Percentiles rank a stretch among this genome's conserved stretches.
These are phyloP conservation scores for Cheilosia urbana DNA, from an alignment of 2,888 invertebrate species.

Conservation along the genomic window DNA sequence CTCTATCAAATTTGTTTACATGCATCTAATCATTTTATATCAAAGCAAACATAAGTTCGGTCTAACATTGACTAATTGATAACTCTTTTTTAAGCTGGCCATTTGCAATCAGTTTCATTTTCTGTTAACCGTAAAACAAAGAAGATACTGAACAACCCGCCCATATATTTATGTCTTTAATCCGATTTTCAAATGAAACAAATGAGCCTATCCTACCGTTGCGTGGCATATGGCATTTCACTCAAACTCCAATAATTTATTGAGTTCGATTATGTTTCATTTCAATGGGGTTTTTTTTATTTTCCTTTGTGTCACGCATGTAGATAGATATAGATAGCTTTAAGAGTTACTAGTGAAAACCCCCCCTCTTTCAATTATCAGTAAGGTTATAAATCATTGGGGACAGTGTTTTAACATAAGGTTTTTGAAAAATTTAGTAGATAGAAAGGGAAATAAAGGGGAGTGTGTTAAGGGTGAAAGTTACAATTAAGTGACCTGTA, in stretches of 20 bases:
- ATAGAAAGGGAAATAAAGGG: too few species aligned
- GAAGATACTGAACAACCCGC: constrained; percentile 2
- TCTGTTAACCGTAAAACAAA: constrained; percentile 30
- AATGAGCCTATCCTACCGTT: constrained; percentile 12
- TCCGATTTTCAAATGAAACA: constrained; percentile 2
- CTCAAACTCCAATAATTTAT: constrained; percentile 22
- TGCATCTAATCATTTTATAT: constrained; percentile 7
- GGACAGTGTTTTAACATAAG: too few species aligned
- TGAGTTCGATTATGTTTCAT: constrained; percentile 10
- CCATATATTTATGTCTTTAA: constrained; percentile 15
- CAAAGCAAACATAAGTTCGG: constrained; percentile 4
- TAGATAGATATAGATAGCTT: background rate
- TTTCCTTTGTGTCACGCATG: constrained; percentile 6
- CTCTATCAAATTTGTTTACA: background rate
- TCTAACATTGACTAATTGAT: constrained; percentile 21
- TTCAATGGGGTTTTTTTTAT: background rate
- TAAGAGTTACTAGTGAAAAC: too few species aligned
- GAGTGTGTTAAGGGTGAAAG: too few species aligned
- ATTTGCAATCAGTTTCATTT: constrained; percentile 24
- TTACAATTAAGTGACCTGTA: too few species aligned
- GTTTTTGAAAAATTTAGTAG: too few species aligned
- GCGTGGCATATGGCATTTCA: constrained; percentile 25
- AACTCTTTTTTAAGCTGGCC: constrained; percentile 10
- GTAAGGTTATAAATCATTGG: too few species aligned
- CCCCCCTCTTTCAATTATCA: too few species aligned